A percentile compares a stretch with the other conserved stretches of the same genome.
phyloP scores from a whole-genome alignment of 2,113 vertebrate species.

The Lampris megalopsis region DNA sequence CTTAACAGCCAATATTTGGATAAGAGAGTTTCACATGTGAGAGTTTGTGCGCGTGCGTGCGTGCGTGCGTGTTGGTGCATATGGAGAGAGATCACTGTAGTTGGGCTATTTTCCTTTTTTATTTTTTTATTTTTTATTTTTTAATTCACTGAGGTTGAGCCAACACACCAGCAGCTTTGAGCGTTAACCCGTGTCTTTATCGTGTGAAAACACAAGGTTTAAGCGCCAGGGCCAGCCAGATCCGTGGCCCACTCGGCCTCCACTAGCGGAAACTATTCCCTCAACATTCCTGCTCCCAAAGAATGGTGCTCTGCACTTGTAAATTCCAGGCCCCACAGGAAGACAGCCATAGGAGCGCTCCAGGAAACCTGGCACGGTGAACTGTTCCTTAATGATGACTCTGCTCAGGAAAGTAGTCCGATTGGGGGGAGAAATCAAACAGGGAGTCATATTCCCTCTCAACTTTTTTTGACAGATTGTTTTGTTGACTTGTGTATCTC shows the following conservation, averaged over 20 bases:
- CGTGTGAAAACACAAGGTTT: constrained; percentile 61
- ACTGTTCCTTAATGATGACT: constrained; percentile 32
- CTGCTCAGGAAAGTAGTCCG: constrained; percentile 20
- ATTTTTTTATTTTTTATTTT: constrained; percentile 1
- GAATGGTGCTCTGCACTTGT: constrained; percentile 51
- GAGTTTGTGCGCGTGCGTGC: constrained; percentile 8
- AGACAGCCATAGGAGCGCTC: constrained; percentile 64
- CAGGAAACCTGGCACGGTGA: constrained; percentile 30
- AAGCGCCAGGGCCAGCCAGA: constrained; percentile 19
- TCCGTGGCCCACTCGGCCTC: constrained; percentile 21
- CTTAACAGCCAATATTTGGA: too few relatives aligned
- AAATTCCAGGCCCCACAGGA: constrained; percentile 73
- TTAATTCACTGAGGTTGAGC: constrained; percentile 31
- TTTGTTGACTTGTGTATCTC: neutral
- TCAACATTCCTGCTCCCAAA: constrained; percentile 63
- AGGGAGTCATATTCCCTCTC: neutral
- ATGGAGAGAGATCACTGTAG: constrained; percentile 16
- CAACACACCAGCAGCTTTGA: constrained; percentile 34
- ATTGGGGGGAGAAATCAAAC: neutral
- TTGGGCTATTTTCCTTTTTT: constrained; percentile 8
- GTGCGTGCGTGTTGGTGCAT: neutral
- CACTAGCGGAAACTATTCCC: constrained; percentile 64
- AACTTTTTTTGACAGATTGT: neutral
- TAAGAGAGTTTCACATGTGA: too few relatives aligned
- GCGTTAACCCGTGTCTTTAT: constrained; percentile 61